A percentile compares a stretch with the other conserved stretches of the same genome.
These are phyloP conservation scores for Oriolus oriolus DNA, from an alignment of 2,113 vertebrate species.

Conservation along the genomic window DNA sequence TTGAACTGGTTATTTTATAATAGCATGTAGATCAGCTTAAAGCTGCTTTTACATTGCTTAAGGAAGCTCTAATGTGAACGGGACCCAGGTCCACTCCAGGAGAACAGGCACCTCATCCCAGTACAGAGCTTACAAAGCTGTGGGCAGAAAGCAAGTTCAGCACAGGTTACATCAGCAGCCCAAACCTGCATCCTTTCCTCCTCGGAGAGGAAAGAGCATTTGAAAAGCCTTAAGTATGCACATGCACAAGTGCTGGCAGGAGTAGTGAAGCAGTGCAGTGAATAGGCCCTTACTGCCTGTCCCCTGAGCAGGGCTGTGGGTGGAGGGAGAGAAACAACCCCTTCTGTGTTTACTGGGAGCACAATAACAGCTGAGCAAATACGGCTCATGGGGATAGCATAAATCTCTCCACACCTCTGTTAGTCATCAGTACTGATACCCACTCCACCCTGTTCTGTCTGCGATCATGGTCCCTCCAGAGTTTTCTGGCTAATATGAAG, in stretches of 20 bases:
- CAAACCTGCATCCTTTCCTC: background rate
- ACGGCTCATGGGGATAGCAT: background rate
- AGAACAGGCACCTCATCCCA: background rate
- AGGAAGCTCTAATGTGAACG: background rate
- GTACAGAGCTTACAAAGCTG: accelerated
- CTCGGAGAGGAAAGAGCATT: background rate
- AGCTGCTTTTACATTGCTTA: background rate
- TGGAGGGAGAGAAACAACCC: slow-evolving; percentile 12
- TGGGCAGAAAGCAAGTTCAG: background rate
- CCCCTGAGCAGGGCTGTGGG: background rate
- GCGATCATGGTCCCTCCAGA: background rate
- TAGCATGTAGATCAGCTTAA: background rate
- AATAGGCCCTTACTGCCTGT: background rate
- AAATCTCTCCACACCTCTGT: slow-evolving; percentile 43
- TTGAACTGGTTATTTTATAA: background rate
- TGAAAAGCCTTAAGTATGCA: background rate
- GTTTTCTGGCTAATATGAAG: background rate
- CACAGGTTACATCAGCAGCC: background rate
- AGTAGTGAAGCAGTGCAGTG: background rate
- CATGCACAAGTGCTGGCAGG: background rate
- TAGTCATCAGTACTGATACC: slow-evolving; percentile 9
- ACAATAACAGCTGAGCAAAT: slow-evolving; percentile 64
- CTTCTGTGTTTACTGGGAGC: slow-evolving; percentile 37
- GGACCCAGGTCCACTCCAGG: background rate
- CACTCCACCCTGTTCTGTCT: slow-evolving; percentile 1